Evolutionary conservation across 1,140 invertebrate species (phyloP).

Genomic region (Arctopsyche grandis): DNA sequence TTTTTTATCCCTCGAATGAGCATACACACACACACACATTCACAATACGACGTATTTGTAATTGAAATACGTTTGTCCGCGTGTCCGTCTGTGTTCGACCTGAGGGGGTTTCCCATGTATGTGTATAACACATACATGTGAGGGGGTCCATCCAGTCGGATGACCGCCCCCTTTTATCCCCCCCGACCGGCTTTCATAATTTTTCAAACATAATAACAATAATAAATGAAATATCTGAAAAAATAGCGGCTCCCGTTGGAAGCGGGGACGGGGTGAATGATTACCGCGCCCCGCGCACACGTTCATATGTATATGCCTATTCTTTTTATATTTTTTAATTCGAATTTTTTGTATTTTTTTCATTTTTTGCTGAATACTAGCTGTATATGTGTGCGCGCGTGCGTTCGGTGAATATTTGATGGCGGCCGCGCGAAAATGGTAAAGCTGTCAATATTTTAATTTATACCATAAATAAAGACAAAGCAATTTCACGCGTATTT

Average conservation of each 20-base stretch:
- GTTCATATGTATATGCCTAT: constrained; percentile 7
- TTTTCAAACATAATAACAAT: constrained; percentile 55
- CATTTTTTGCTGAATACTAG: constrained; percentile 16
- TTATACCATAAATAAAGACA: constrained; percentile 17
- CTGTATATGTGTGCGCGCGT: background rate
- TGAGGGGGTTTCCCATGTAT: background rate
- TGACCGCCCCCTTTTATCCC: background rate
- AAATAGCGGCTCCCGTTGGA: constrained; percentile 30
- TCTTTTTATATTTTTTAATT: constrained; percentile 1
- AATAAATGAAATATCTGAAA: constrained; percentile 54
- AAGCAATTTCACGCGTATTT: background rate
- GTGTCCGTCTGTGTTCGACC: constrained; percentile 26
- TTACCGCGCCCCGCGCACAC: constrained; percentile 3
- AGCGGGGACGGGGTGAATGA: constrained; percentile 22
- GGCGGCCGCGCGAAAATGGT: background rate
- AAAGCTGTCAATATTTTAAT: constrained; percentile 24
- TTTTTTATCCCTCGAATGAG: constrained; percentile 53
- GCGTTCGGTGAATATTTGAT: constrained; percentile 21
- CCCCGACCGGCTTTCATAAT: constrained; percentile 51
- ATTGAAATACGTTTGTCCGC: constrained; percentile 35
- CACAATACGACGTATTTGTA: constrained; percentile 8
- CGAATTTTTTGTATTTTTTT: constrained; percentile 6
- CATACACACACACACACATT: constrained; percentile 38
- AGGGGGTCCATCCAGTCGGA: constrained; percentile 21
- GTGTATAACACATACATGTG: too few relatives aligned